Conservation (phyloP, 2,113 vertebrate species). For the Sinosuthora webbiana region DNA sequence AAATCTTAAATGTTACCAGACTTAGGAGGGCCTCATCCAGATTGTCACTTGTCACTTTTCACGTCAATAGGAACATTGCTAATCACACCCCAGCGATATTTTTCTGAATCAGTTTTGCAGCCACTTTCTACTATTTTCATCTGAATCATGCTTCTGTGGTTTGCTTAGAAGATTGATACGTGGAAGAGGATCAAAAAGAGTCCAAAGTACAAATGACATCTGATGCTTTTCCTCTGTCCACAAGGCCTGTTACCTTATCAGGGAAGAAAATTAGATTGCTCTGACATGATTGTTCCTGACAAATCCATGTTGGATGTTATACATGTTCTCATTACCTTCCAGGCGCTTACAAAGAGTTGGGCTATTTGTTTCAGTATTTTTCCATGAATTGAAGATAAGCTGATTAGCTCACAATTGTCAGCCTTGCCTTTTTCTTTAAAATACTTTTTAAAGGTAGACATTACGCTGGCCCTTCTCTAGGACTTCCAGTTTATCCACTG, state of each 20-base stretch:
- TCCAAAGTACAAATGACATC: background rate
- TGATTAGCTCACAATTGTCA: background rate
- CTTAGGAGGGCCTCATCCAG: background rate
- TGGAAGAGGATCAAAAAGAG: background rate
- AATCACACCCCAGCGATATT: background rate
- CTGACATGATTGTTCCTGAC: slow-evolving; percentile 39
- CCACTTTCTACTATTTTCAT: background rate
- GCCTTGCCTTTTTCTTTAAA: background rate
- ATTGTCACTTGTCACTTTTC: background rate
- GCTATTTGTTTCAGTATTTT: slow-evolving; percentile 26
- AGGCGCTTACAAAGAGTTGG: background rate
- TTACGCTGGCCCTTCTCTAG: background rate
- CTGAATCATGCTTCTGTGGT: background rate
- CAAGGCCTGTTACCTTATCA: slow-evolving; percentile 10
- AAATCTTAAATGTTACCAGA: background rate
- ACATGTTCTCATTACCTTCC: slow-evolving; percentile 18
- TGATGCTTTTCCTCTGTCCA: slow-evolving; percentile 22
- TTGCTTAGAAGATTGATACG: background rate
- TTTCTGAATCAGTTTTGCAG: background rate
- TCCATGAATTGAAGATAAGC: background rate
- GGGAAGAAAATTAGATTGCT: slow-evolving; percentile 41
- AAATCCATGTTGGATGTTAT: slow-evolving; percentile 36
- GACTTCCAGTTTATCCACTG: background rate
- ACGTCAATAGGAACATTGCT: background rate
- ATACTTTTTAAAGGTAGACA: background rate